These are phyloP conservation scores for Drosophila fungiperda DNA, from an alignment of 2,888 invertebrate genomes.

Conservation along the genomic window DNA sequence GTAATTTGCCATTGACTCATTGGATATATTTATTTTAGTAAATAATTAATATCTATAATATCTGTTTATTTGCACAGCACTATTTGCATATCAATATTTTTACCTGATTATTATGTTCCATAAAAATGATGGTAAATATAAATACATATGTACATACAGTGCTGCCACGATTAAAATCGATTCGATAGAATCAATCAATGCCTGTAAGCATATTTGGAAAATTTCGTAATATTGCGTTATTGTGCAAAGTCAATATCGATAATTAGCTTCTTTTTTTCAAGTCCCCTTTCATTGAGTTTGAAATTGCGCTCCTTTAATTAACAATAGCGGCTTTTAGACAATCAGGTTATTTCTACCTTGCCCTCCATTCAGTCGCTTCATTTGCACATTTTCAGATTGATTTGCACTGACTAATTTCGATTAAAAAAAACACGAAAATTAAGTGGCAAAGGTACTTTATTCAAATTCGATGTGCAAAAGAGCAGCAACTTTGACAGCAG, in stretches of 20 bases:
- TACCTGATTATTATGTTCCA: background rate
- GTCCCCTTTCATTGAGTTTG: background rate
- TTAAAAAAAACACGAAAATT: background rate
- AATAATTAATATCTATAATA: background rate
- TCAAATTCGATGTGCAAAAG: conserved; percentile 48
- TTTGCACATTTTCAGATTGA: conserved; percentile 23
- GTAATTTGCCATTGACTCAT: background rate
- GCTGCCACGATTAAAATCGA: background rate
- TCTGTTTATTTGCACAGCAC: background rate
- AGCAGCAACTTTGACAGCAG: conserved; percentile 60
- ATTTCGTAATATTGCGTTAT: background rate
- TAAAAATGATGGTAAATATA: background rate
- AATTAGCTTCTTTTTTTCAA: background rate
- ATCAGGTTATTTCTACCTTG: background rate
- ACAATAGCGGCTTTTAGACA: conserved; percentile 11
- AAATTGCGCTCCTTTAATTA: conserved; percentile 16
- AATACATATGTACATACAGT: background rate
- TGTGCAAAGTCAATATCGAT: conserved; percentile 12
- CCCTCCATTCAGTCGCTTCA: background rate
- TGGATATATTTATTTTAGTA: background rate
- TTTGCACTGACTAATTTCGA: conserved; percentile 40
- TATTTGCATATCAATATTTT: background rate
- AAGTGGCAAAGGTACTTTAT: conserved; percentile 35
- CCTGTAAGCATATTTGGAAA: background rate
- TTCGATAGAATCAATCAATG: background rate